Base-by-base conservation (phyloP, 2,797 vertebrate species). In the Poecilia picta region DNA sequence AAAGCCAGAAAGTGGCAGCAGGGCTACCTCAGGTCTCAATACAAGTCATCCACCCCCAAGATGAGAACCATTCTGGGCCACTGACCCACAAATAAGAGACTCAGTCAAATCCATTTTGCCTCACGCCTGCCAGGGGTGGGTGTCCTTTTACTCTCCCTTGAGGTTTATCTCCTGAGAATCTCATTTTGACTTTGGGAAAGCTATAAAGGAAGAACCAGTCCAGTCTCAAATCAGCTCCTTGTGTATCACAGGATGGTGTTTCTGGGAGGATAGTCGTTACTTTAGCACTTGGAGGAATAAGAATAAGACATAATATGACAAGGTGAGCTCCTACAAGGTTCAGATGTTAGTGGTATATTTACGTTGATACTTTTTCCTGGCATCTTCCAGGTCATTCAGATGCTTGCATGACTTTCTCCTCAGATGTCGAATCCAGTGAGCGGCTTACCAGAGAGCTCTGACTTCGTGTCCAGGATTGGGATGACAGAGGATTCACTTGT, bases 361-460 rank as follows among this genome's bases (percentile, higher is more conserved):
- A 11, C 59, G 8, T 71, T 59, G 36, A 25, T 53, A 31, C 23
- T 39, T 33, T 77, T 70, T 80, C 2, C 36, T 8, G 2, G 16
- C 1, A 23, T 73, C 70, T 75, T 74, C 2, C 41, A 74, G 5
- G 15, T 46, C 20, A 43, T 80, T 55, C 16, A 11, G 18, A 68
- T 4, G 0, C 75, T 57, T 41, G 6, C 18, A 51, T 7, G 25
- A 4, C 5, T 70, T 33, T 76, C 39, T 82, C 31, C 86, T 72
- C 57, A 93, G 80, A 82, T 99, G 98, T 97, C 97, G 89, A 97
- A 97, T 36, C 91, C 96, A 80, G 95, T 95, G 83, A 94, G 94
- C 0, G 91, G 95, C 82, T 94, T 97, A 90, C 89, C 91, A 18
- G 28, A 94, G 31, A 78, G 81, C 47, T 23, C 91, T 7, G 86